These are phyloP conservation scores for Spea bombifrons DNA, from an alignment of 2,113 vertebrate genomes.

Conservation along the genomic window DNA sequence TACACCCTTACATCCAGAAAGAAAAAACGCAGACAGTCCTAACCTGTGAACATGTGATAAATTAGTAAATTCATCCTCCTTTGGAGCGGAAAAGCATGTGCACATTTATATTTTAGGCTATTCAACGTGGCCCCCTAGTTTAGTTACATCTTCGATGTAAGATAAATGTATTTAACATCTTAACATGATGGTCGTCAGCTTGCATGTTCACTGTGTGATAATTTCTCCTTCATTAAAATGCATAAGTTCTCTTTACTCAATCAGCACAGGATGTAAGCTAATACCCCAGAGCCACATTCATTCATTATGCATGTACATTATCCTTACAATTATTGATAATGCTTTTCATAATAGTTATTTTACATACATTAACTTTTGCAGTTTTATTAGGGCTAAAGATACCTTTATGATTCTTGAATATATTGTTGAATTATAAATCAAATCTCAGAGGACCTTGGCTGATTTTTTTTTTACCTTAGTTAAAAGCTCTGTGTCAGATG, in stretches of 20 bases:
- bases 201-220: constrained; percentile 74
- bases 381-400: constrained; percentile 76
- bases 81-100: constrained; percentile 20
- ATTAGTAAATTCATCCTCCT: constrained; percentile 26
- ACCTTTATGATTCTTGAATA: constrained; percentile 76
- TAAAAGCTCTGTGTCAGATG: constrained; percentile 53
- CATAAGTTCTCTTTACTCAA: constrained; percentile 72
- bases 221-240: constrained; percentile 71
- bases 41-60: background rate
- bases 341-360: constrained; percentile 83
- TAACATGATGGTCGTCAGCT: constrained; percentile 53
- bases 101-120: constrained; percentile 27
- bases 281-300: constrained; percentile 80
- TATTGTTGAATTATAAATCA: constrained; percentile 64
- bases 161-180: constrained; percentile 49
- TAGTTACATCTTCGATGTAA: constrained; percentile 36
- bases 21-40: background rate
- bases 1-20: background rate
- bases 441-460: constrained; percentile 51
- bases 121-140: constrained; percentile 10
- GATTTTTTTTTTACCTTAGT: constrained; percentile 43
- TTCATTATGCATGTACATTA: constrained; percentile 86
- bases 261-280: constrained; percentile 75
- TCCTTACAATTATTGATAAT: constrained; percentile 90
- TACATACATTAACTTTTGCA: constrained; percentile 84